phyloP scores from a whole-genome alignment of 2,888 invertebrate genomes.

The Hirtodrosophila cameraria region DNA sequence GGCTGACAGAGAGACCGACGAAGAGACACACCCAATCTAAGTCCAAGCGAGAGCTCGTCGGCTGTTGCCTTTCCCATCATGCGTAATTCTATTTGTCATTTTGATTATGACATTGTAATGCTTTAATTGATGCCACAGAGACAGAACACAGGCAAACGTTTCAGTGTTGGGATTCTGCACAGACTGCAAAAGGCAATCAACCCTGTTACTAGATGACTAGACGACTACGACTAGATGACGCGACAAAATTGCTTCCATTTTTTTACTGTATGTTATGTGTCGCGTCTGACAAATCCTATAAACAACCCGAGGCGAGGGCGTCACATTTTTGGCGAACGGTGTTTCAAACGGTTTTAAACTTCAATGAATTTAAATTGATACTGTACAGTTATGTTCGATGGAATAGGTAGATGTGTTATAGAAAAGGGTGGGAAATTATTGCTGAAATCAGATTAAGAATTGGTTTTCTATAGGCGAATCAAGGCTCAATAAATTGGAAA shows the following conservation, averaged over 20 bases:
- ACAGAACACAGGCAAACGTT: constrained; percentile 14
- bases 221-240: constrained; percentile 64
- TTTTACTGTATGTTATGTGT: constrained; percentile 28
- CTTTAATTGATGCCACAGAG: constrained; percentile 82
- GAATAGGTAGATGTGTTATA: constrained; percentile 11
- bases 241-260: constrained; percentile 39
- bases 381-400: constrained; percentile 33
- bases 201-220: constrained; percentile 51
- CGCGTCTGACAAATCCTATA: constrained; percentile 69
- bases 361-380: constrained; percentile 78
- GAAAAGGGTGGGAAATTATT: neutral
- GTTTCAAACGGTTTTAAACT: constrained; percentile 58
- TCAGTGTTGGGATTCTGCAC: constrained; percentile 40
- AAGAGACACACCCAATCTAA: constrained; percentile 2
- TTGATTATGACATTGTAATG: constrained; percentile 84
- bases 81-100: constrained; percentile 84
- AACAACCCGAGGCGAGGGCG: constrained; percentile 65
- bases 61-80: constrained; percentile 82
- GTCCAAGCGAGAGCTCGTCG: constrained; percentile 22
- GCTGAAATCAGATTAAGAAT: neutral
- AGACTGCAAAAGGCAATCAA: constrained; percentile 74
- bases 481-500: no score
- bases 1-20: constrained; percentile 3
- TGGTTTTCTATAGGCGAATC: no score
- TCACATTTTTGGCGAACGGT: constrained; percentile 35